Conservation (phyloP, 30 jellyfish, hydroid and myxozoan species). For the Hydra vulgaris region DNA sequence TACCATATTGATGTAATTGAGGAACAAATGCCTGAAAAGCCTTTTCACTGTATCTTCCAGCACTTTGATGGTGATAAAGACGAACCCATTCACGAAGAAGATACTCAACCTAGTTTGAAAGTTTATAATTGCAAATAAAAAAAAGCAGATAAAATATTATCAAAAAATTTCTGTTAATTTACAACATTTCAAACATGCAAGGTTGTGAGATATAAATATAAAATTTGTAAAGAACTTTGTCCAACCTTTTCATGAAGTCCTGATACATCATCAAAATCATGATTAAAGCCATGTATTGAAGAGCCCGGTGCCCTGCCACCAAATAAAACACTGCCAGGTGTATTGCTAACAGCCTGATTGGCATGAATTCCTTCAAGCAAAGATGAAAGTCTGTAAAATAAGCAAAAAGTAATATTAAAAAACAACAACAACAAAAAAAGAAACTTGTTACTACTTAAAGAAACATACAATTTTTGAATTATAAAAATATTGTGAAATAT, state of each 20-base stretch:
- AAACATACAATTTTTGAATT: too few relatives aligned
- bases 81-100: constrained; percentile 94
- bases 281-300: constrained; percentile 41
- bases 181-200: too few relatives aligned
- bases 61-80: constrained; percentile 86
- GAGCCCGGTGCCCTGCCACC: constrained; percentile 16
- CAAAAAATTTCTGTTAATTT: too few relatives aligned
- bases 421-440: neutral
- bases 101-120: constrained; percentile 51
- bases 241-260: constrained; percentile 82
- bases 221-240: too few relatives aligned
- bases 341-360: constrained; percentile 22
- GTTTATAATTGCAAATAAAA: neutral
- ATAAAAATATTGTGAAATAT: too few relatives aligned
- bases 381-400: constrained; percentile 35
- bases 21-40: constrained; percentile 91
- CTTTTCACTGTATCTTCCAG: constrained; percentile 90
- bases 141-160: neutral
- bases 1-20: constrained; percentile 91
- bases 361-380: constrained; percentile 75
- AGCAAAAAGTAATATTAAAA: neutral
- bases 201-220: too few relatives aligned
- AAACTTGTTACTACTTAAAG: too few relatives aligned
- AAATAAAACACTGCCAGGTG: constrained; percentile 40
- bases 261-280: constrained; percentile 80